Base-by-base conservation (phyloP, 2,797 vertebrate genomes). In the Knipowitschia caucasica region DNA sequence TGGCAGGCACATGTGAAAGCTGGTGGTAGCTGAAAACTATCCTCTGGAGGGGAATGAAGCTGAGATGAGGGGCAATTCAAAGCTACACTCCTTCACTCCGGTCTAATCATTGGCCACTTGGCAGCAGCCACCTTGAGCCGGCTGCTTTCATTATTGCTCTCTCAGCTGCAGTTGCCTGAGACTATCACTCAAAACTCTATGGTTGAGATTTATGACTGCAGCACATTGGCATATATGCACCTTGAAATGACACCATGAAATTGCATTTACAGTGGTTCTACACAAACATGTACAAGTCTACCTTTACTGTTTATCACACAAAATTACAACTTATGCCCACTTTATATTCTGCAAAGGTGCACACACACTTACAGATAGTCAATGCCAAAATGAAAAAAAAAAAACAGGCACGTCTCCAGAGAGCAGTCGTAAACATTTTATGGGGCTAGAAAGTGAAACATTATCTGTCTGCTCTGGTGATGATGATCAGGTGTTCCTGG, bases 21-120 rank as follows among this genome's bases (percentile, higher is more conserved):
- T 69, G 36, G 49, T 64, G 59, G 62, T 68, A 30, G 58, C 42
- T 51, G 43, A 50, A 43, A 76, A 68, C 63, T 61, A 15, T 61
- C 29, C 78, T 77, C 76, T 36, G 64, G 68, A 74, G 70, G 53
- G 50, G 45, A 60, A 79, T 82, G 56, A 82, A 80, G 53, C 58
- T 25, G 62, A 63, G 71, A 67, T 70, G 71, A 76, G 23, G 23
- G 57, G 59, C 56, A 47, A 59, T 69, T 73, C 63, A 46, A 49
- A 56, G 53, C 55, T 29, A 53, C 57, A 74, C 71, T 59, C 67
- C 58, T 75, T 77, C 68, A 75, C 67, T 70, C 67, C 66, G 71
- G 72, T 80, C 68, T 74, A 81, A 82, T 83, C 81, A 85, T 61
- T 69, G 76, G 77, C 71, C 80, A 80, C 73, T 82, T 81, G 78